Conservation (phyloP, 2,113 vertebrate species). For the Chauna torquata region DNA sequence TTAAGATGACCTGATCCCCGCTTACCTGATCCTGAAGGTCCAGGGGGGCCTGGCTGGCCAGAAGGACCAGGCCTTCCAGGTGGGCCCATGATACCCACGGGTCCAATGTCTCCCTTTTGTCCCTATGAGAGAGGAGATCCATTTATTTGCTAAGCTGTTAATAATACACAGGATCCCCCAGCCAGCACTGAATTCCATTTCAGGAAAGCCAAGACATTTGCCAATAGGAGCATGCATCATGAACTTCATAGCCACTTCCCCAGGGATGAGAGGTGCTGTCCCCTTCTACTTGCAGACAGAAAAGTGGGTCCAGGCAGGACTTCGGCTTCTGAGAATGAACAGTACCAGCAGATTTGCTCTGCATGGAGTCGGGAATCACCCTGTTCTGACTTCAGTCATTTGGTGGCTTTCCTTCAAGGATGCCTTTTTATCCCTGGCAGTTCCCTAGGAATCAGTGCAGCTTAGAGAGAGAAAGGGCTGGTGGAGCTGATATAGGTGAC, state of each 20-base stretch:
- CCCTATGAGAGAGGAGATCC: conserved; percentile 78
- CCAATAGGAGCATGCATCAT: not conserved
- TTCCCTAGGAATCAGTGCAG: not conserved
- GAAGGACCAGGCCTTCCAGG: conserved; percentile 87
- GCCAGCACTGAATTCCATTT: not conserved
- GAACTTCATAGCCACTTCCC: not conserved
- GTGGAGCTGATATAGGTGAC: not conserved
- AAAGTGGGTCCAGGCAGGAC: not conserved
- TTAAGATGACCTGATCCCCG: not conserved
- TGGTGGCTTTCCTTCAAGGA: not conserved
- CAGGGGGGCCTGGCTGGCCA: conserved; percentile 89
- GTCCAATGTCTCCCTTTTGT: conserved; percentile 87
- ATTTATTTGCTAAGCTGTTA: not conserved
- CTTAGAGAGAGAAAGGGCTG: not conserved
- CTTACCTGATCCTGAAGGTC: conserved; percentile 87
- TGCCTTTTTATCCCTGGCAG: not conserved
- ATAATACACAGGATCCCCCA: not conserved
- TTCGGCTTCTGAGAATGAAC: not conserved
- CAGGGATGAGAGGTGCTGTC: not conserved
- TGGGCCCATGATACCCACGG: conserved; percentile 85
- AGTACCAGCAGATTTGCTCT: not conserved
- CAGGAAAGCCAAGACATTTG: not conserved
- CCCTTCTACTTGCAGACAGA: fast-evolving
- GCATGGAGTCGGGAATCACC: not conserved
- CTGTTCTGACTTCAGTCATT: not conserved